These are phyloP conservation scores for Panthera uncia DNA, from an alignment of 2,113 vertebrate species.

Conservation along the genomic window DNA sequence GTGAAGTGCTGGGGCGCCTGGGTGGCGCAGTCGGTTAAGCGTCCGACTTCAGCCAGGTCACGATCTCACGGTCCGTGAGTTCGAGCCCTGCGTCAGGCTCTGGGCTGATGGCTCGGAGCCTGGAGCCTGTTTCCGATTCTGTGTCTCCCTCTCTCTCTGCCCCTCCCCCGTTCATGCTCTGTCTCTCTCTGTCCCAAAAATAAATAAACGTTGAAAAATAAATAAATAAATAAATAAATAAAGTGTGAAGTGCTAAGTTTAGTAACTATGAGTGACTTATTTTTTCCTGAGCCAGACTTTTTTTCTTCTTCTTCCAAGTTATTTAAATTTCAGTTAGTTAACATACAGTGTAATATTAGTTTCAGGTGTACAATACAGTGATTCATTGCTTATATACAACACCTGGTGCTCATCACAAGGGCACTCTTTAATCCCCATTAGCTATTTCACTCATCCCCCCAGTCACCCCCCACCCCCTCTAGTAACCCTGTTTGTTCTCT, in stretches of 20 bases:
- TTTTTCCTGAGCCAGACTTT: background rate
- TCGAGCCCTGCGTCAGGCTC: no score
- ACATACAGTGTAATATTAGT: background rate
- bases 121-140: no score
- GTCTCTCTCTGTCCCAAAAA: no score
- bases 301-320: background rate
- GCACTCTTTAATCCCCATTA: background rate
- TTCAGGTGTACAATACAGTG: background rate
- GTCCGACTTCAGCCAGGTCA: no score
- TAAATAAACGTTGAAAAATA: no score
- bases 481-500: background rate
- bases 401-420: background rate
- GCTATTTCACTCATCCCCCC: background rate
- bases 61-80: no score
- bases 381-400: background rate
- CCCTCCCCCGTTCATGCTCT: no score
- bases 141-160: no score
- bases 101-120: no score
- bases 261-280: background rate
- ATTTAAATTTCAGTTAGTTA: background rate
- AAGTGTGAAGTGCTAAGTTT: background rate
- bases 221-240: no score
- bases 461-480: background rate
- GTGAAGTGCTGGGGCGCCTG: background rate
- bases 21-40: no score